Evolutionary conservation across 2,797 vertebrate species (phyloP).

Genomic region (Enteromius radiatus): DNA sequence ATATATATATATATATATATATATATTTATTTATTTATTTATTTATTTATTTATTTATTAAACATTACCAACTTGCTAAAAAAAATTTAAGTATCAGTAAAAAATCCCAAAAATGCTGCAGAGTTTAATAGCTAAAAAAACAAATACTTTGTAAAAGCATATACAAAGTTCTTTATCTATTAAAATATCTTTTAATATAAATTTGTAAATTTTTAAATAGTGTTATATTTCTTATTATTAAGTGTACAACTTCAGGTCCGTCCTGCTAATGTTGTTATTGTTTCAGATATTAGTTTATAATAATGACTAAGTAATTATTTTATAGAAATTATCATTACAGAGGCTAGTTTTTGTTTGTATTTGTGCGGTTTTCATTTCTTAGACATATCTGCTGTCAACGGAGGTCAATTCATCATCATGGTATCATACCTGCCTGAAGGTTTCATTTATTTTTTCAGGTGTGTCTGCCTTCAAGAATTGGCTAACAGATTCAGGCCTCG

Average conservation of each 20-base stretch:
- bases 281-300: not conserved
- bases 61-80: too few relatives aligned
- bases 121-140: too few relatives aligned
- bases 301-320: not conserved
- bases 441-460: not conserved
- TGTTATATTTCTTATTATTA: not conserved
- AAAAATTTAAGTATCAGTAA: too few relatives aligned
- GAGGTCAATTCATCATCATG: conserved; percentile 12
- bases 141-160: too few relatives aligned
- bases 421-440: conserved; percentile 1
- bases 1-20: too few relatives aligned
- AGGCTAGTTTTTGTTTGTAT: conserved; percentile 10
- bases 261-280: not conserved
- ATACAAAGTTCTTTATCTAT: too few relatives aligned
- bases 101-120: too few relatives aligned
- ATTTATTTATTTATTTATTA: too few relatives aligned
- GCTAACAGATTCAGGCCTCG: not conserved
- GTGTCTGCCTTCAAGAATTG: not conserved
- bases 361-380: not conserved
- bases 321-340: not conserved
- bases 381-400: not conserved
- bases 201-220: not conserved
- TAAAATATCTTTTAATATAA: not conserved
- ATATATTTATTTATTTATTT: too few relatives aligned
- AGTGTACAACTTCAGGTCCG: not conserved